Percentiles rank a stretch among this genome's conserved stretches.
Evolutionary conservation across 1,140 invertebrate species (phyloP).

Genomic region (Lasioglossum albipes): DNA sequence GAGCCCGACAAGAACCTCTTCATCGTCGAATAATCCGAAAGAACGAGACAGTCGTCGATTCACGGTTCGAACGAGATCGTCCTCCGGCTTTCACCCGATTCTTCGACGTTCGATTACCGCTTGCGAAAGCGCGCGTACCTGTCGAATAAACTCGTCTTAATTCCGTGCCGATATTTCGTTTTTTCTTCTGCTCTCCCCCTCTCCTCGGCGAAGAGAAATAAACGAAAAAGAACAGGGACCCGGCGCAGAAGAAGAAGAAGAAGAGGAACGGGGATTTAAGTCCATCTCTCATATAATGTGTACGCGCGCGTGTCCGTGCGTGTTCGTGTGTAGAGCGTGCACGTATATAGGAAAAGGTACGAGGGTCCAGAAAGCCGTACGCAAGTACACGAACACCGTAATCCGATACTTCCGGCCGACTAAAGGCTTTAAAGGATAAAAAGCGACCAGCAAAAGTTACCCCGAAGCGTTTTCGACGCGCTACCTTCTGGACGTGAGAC

Average conservation of each 20-base stretch:
- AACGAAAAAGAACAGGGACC: too few species aligned
- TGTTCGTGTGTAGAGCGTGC: not conserved
- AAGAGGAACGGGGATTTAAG: conserved; percentile 24
- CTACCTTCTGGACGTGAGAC: conserved; percentile 37
- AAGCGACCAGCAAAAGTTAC: conserved; percentile 46
- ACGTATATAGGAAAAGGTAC: conserved; percentile 2
- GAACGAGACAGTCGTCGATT: conserved; percentile 11
- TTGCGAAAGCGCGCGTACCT: not conserved
- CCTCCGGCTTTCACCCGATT: too few species aligned
- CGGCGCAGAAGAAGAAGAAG: too few species aligned
- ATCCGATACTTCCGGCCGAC: conserved; percentile 51
- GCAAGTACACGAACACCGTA: conserved; percentile 26
- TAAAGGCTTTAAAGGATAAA: conserved; percentile 53
- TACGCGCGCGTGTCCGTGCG: too few species aligned
- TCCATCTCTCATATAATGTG: conserved; percentile 25
- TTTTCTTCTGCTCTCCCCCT: too few species aligned
- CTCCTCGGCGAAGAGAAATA: too few species aligned
- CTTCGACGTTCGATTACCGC: not conserved
- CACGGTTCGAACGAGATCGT: not conserved
- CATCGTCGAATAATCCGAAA: not conserved
- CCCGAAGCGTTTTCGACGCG: conserved; percentile 27
- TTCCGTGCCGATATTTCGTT: conserved; percentile 5
- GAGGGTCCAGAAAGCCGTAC: conserved; percentile 8
- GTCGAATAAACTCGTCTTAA: conserved; percentile 46
- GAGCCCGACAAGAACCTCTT: not conserved